Base-by-base conservation (phyloP, 2,797 vertebrate genomes). In the Pseudomugil tenellus region DNA sequence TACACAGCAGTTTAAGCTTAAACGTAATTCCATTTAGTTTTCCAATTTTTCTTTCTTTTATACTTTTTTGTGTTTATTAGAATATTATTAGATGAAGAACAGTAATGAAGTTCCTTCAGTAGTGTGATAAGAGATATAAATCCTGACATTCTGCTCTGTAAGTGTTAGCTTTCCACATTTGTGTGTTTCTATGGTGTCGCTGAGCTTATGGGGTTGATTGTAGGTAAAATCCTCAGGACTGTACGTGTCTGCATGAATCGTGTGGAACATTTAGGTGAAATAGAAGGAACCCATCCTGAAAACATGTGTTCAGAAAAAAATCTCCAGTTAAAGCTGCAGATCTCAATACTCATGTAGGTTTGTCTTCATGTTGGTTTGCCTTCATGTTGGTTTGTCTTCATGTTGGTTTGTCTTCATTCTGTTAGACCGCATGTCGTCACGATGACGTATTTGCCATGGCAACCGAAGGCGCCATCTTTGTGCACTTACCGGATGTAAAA, bases 201-300 rank as follows among this genome's bases (percentile, higher is more conserved):
- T 74, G 63, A 37, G 31, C 11, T 9, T 41, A 49, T 10, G 46
- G 43, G 31, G 17, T 61, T 54, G 29, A 43, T 70, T 57, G 0
- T 53, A 61, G 51, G 76, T 52, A 25, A 59, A 32, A 70, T 9
- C 21, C 49, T 32, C 74, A 87, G 64, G 80, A 74, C 66, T 48
- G 69, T 62, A 83, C 80, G 83, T 84, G 80, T 69, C 79, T 81
- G 43, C 2, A 48, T 77, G 51, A 55, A 54, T 70, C 65, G 59
- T 83, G 89, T 77, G 85, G 82, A 90, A 86, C 87, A 79, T 87
- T 87, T 67, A 49, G 67, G 64, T 89, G 88, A 77, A 83, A 72
- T 31, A 23, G 12, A 49, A 12, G 48, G 21, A 49, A 23, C 4
- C 21, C 21, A 12, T 23, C 21, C 1, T 29, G 2, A 31, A 11